A percentile compares a stretch with the other conserved stretches of the same genome.
These are phyloP conservation scores for Rotaria socialis DNA, from an alignment of 2,888 invertebrate species.

Conservation along the genomic window DNA sequence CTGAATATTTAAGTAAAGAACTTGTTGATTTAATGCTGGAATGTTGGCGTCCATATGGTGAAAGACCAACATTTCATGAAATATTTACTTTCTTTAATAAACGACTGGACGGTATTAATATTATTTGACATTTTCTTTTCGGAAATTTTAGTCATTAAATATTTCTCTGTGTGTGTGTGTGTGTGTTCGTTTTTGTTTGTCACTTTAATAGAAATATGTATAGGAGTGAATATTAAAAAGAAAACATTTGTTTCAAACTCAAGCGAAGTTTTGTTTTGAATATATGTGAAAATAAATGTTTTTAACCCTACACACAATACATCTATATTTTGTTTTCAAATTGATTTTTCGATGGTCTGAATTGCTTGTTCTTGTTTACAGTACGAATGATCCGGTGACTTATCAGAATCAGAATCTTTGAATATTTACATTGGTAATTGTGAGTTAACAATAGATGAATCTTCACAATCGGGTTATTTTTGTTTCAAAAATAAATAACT, in stretches of 20 bases:
- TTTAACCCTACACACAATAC: not conserved
- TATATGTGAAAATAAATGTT: constrained; percentile 13
- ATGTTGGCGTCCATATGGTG: constrained; percentile 20
- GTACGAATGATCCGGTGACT: too few species aligned
- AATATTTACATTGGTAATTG: too few species aligned
- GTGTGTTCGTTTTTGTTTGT: not conserved
- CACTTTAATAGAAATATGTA: not conserved
- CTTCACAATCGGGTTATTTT: too few species aligned
- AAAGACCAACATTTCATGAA: constrained; percentile 32
- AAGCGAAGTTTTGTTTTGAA: constrained; percentile 4
- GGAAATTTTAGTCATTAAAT: not conserved
- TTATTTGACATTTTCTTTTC: not conserved
- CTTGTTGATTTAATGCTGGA: constrained; percentile 34
- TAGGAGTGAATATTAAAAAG: too few species aligned
- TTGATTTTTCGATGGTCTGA: too few species aligned
- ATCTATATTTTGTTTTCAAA: too few species aligned
- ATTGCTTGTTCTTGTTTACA: too few species aligned
- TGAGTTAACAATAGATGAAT: too few species aligned
- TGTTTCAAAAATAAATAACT: too few species aligned
- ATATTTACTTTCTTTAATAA: constrained; percentile 26
- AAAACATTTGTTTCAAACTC: not conserved
- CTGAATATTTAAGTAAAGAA: not conserved
- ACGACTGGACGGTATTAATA: constrained; percentile 20
- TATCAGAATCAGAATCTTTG: too few species aligned
- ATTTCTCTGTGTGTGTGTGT: not conserved